A percentile compares a stretch with the other conserved stretches of the same genome.
Conservation (phyloP, 2,113 vertebrate genomes). For the Centrocercus urophasianus region DNA sequence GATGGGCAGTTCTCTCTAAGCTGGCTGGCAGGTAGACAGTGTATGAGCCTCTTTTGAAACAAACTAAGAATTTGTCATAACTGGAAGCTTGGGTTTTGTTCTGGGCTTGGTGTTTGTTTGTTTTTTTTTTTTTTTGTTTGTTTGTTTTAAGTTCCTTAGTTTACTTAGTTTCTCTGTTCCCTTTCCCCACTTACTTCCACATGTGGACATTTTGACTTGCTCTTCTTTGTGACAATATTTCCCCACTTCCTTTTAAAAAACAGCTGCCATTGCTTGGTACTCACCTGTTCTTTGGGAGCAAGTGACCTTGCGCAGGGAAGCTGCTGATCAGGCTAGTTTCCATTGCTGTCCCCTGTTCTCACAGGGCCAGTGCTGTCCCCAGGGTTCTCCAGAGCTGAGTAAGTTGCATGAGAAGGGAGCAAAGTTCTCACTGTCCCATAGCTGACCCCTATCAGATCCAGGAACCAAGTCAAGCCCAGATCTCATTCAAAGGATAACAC, state of each 20-base stretch:
- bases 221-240: neutral
- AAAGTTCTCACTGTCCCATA: rapidly evolving
- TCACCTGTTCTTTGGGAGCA: rapidly evolving
- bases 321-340: neutral
- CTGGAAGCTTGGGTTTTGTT: neutral
- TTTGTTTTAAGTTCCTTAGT: neutral
- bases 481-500: neutral
- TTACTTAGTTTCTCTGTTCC: neutral
- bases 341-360: neutral
- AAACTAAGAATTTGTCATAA: neutral
- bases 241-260: neutral
- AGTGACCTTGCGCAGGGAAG: rapidly evolving
- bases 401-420: neutral
- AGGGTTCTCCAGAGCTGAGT: neutral
- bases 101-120: too few species aligned
- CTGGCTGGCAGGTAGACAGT: neutral
- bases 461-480: neutral
- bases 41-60: neutral
- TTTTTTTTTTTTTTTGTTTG: neutral
- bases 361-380: neutral
- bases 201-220: neutral
- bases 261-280: neutral
- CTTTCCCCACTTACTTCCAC: neutral
- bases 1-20: neutral
- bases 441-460: neutral